Percentiles rank a stretch among this genome's conserved stretches.
phyloP scores from a whole-genome alignment of 2,113 vertebrate genomes.

The Myrmecobius fasciatus region DNA sequence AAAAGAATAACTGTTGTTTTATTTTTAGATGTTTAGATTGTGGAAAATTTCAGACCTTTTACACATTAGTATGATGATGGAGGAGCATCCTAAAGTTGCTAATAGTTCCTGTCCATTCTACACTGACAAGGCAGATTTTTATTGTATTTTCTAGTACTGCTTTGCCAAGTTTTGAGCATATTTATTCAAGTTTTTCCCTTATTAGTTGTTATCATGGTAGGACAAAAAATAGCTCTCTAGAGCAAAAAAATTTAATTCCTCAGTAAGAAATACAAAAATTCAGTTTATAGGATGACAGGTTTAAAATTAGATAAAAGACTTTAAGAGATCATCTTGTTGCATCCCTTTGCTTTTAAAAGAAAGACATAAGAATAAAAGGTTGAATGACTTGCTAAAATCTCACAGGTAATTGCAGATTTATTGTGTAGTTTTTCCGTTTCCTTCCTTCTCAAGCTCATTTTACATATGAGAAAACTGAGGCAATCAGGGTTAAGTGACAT shows the following conservation, averaged over 20 bases:
- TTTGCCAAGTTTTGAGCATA: background rate
- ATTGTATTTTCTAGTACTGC: background rate
- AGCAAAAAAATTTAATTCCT: background rate
- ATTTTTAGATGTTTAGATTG: constrained; percentile 22
- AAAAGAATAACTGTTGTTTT: background rate
- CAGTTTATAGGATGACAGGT: background rate
- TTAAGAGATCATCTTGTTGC: background rate
- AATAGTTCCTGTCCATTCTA: background rate
- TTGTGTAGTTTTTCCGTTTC: background rate
- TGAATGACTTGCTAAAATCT: background rate
- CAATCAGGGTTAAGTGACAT: background rate
- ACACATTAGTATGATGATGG: background rate
- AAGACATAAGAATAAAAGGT: background rate
- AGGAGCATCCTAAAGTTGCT: constrained; percentile 27
- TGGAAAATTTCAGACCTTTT: background rate
- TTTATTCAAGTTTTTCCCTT: background rate
- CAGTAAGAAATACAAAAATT: background rate
- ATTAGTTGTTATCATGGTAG: background rate
- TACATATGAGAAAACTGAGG: background rate
- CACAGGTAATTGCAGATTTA: background rate
- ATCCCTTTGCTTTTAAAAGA: background rate
- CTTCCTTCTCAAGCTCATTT: background rate
- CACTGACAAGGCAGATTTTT: constrained; percentile 11
- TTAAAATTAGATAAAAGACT: background rate
- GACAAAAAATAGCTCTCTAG: background rate